Percentiles rank a stretch among this genome's conserved stretches.
Evolutionary conservation across 2,797 vertebrate species (phyloP).

Genomic region (Rhinogobio ventralis): DNA sequence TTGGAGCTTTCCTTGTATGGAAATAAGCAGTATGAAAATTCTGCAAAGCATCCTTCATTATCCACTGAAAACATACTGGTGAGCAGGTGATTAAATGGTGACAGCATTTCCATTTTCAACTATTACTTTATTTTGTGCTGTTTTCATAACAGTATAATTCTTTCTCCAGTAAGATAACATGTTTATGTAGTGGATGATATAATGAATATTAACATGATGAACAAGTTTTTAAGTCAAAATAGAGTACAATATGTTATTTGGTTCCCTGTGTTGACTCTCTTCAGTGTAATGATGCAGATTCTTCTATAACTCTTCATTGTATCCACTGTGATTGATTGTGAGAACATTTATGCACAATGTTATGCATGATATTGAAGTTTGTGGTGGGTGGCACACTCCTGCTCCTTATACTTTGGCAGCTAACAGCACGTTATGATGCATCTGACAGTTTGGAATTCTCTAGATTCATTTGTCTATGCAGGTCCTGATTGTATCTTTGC

Average conservation of each 20-base stretch:
- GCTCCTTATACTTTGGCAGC: neutral
- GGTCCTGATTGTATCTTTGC: conserved; percentile 40
- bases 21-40: neutral
- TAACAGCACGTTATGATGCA: neutral
- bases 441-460: conserved; percentile 32
- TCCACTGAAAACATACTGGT: too few species aligned
- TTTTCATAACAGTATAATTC: neutral
- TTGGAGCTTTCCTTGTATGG: neutral
- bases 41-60: neutral
- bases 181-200: neutral
- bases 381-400: neutral
- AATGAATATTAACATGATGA: neutral
- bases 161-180: neutral
- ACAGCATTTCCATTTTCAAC: neutral
- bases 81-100: neutral
- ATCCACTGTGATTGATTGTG: neutral
- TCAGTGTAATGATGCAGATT: neutral
- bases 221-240: neutral
- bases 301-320: neutral
- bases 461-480: conserved; percentile 6
- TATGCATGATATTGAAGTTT: neutral
- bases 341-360: neutral
- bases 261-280: neutral
- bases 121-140: neutral
- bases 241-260: neutral